Percentiles rank a stretch among this genome's conserved stretches.
Conservation (phyloP, 2,797 vertebrate species). For the Alfaro cultratus region DNA sequence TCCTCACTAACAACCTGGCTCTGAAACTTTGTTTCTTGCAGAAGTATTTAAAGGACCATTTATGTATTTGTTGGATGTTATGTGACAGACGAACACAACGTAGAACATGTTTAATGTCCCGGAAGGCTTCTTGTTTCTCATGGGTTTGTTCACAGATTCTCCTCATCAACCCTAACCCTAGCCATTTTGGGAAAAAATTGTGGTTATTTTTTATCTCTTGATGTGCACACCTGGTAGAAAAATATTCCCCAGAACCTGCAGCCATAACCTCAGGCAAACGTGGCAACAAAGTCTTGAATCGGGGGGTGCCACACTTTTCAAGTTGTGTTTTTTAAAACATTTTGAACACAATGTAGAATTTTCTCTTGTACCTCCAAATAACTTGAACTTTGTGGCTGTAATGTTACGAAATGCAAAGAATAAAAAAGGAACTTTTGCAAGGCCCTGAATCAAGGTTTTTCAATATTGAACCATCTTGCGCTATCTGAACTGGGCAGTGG, state of each 20-base stretch:
- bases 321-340: not conserved
- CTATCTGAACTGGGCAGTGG: not conserved
- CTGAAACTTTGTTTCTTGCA: constrained; percentile 13
- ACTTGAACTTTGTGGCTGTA: not conserved
- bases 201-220: not conserved
- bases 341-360: not conserved
- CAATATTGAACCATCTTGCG: not conserved
- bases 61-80: not conserved
- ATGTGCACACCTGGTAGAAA: not conserved
- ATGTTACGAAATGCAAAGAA: not conserved
- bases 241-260: not conserved
- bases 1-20: constrained; percentile 31
- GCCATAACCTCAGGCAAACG: not conserved
- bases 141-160: not conserved
- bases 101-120: not conserved
- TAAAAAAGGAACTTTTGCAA: not conserved
- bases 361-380: not conserved
- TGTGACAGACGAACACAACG: not conserved
- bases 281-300: not conserved
- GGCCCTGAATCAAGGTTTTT: not conserved
- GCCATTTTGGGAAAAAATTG: not conserved
- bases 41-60: not conserved
- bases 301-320: not conserved
- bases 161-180: not conserved
- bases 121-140: not conserved